Base-by-base conservation (phyloP, 2,888 invertebrate genomes). In the Cordilura impudica region DNA sequence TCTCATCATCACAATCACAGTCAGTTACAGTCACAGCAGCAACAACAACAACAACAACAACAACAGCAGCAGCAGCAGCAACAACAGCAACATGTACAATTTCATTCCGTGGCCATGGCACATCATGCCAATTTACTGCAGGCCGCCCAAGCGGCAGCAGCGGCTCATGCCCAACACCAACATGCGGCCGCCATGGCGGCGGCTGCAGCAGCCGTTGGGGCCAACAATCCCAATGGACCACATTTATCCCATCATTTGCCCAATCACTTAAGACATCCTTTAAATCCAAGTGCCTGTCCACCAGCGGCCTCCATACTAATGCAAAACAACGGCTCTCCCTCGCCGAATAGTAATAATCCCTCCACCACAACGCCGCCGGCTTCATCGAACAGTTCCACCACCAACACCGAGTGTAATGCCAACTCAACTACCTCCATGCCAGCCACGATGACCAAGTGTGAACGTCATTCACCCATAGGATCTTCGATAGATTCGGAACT, bases 401-500 rank as follows among this genome's bases (percentile, higher is more conserved):
- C 84, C 77, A 86, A 82, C 78, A 82, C 60, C 63, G 80, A 73
- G 63, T 56, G 58, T 54, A 71, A 71, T 70, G 47, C 60, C 26
- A 82, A 81, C n/a, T 67, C 78, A 56, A 58, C 73, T 67, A 70
- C 76, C 69, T 82, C 82, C 65, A 51, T 54, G 4, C 65, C 75
- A 18, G 63, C 67, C 12, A 39, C 81, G 63, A 76, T 83, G 74
- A 83, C 89, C 61, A 90, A 90, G 83, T 87, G 86, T 76, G 90
- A 89, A 82, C 87, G 90, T 1, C 88, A 90, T 71, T 90, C 90
- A 74, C 90, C 90, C 49, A 87, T 89, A 60, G 89, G 89, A 82
- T 89, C 89, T 45, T 89, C 90, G 31, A 87, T 87, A 65, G 90
- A 89, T 81, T 90, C 90, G 5, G 90, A 90, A 81, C 78, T 89